Conservation (phyloP, 2,113 vertebrate genomes). For the Willisornis vidua region DNA sequence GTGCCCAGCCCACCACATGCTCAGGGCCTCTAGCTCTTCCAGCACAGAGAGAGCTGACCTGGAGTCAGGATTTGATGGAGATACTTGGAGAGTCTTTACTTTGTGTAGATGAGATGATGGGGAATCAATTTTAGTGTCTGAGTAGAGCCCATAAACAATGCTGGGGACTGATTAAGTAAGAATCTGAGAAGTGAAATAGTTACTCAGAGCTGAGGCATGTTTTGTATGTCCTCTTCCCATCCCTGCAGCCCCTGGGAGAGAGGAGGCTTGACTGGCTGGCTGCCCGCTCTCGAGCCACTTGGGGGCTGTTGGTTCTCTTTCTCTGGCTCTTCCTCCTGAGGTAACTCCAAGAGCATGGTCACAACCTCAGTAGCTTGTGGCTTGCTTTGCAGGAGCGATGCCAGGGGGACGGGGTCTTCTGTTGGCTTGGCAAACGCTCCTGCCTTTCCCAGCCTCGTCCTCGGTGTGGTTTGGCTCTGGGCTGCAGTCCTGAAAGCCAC, state of each 20-base stretch:
- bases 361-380: neutral
- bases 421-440: neutral
- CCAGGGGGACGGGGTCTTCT: neutral
- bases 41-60: neutral
- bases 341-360: rapidly evolving
- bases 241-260: neutral
- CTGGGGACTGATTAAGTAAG: neutral
- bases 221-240: neutral
- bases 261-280: neutral
- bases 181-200: neutral
- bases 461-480: neutral
- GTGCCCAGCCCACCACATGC: neutral
- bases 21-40: neutral
- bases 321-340: neutral
- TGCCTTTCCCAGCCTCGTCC: neutral
- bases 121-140: neutral
- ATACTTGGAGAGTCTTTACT: neutral
- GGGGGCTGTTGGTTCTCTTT: neutral
- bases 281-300: rapidly evolving
- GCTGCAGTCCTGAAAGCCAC: neutral
- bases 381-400: neutral
- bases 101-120: neutral
- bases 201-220: neutral
- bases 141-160: neutral
- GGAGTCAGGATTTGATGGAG: neutral